Evolutionary conservation across 2,888 invertebrate genomes (phyloP).

Genomic region (Bimastos eiseni): DNA sequence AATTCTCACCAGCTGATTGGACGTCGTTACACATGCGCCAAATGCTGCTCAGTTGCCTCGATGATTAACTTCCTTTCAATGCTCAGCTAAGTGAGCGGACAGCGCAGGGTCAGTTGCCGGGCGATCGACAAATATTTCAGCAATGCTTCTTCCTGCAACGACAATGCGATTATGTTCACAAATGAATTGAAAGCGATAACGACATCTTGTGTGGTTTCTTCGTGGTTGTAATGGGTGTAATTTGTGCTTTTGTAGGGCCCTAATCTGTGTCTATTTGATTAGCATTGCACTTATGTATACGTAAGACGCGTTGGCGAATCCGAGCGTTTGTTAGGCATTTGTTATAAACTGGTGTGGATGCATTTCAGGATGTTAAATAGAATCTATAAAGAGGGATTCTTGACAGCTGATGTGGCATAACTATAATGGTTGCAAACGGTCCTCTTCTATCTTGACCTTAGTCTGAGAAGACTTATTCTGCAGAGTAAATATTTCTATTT

Average conservation of each 20-base stretch:
- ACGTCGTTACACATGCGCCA: slow-evolving; percentile 13
- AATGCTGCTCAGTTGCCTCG: neutral
- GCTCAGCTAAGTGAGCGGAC: neutral
- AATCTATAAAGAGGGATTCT: too few relatives aligned
- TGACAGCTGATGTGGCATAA: too few relatives aligned
- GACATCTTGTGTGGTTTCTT: neutral
- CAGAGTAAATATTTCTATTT: neutral
- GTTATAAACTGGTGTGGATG: too few relatives aligned
- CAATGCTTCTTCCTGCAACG: neutral
- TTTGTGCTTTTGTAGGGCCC: neutral
- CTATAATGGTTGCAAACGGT: too few relatives aligned
- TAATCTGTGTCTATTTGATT: neutral
- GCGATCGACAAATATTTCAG: neutral
- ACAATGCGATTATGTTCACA: neutral
- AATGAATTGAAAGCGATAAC: neutral
- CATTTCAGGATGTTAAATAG: too few relatives aligned
- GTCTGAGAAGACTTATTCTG: neutral
- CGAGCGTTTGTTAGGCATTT: too few relatives aligned
- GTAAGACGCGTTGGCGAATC: neutral
- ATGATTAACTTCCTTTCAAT: neutral
- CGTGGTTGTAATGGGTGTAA: neutral
- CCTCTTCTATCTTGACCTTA: too few relatives aligned
- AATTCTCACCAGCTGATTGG: slow-evolving; percentile 13
- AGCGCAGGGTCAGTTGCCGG: neutral
- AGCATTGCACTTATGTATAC: neutral